Base-by-base conservation (phyloP, 2,113 vertebrate species). In the Panthera tigris region DNA sequence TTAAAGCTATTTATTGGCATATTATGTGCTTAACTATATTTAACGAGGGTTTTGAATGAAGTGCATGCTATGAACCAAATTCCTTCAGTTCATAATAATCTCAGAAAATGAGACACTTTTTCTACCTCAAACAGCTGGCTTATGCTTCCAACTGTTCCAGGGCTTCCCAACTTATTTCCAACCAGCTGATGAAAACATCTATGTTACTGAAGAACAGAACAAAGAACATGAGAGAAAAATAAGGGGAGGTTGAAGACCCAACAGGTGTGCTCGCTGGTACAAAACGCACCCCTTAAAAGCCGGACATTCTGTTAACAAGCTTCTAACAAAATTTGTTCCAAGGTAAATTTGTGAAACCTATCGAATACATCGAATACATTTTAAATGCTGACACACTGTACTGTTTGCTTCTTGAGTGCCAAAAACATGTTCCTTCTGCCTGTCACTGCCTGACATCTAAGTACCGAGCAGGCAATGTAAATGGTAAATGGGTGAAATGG, bases 21-120 rank as follows among this genome's bases (percentile, higher is more conserved):
- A 78, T 29, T 80, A 69, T 36, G 36, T 76, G n/a, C 41, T 80
- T 68, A 45, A 63, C 81, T 31, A 27, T 61, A 79, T 61, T 95
- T 93, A 96, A 93, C 27, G 65, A 71, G 39, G 50, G 36, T 55
- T 74, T 10, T 80, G 65, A 94, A 69, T 65, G 41, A 93, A 78
- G 39, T 52, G 25, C 39, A 93, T 18, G 80, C 31, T 63, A 52
- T 93, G 86, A 91, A 91, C 65, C 31, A 92, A 97, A 95, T 66
- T 94, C 85, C 79, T 95, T 90, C 18, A 14, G 45, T 79, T 95
- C 80, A 73, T 36, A 91, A 83, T 79, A 48, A 89, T 82, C 66
- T 97, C 68, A 71, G 73, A 96, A 88, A 83, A 81, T 93, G 15
- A 83, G 76, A 87, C 8, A 74, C 6, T 92, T 33, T 73, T 66